Conservation (phyloP, 2,113 vertebrate species). For the Pygoscelis adeliae region DNA sequence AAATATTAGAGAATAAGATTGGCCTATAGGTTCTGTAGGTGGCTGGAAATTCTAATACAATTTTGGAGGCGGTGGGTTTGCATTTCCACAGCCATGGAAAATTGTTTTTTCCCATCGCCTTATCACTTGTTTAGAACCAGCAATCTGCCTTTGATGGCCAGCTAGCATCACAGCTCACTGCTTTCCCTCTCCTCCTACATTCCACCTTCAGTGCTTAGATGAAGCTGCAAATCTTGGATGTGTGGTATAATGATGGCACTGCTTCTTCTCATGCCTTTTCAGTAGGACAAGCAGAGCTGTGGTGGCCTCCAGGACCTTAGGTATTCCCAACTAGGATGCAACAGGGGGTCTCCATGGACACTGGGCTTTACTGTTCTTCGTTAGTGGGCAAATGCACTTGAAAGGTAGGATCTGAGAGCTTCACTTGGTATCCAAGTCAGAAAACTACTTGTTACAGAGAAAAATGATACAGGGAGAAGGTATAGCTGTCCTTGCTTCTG, state of each 20-base stretch:
- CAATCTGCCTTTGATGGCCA: not conserved
- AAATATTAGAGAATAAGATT: not conserved
- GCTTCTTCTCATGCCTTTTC: not conserved
- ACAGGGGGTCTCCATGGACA: not conserved
- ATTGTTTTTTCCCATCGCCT: accelerated
- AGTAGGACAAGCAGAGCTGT: not conserved
- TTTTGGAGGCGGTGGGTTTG: not conserved
- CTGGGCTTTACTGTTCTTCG: not conserved
- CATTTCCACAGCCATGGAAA: not conserved
- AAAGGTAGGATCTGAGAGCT: not conserved
- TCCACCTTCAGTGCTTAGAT: not conserved
- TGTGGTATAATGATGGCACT: not conserved
- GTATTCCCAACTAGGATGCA: not conserved
- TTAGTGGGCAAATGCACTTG: not conserved
- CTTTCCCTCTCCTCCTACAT: not conserved
- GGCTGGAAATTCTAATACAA: not conserved
- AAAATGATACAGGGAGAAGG: not conserved
- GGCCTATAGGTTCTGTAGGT: not conserved
- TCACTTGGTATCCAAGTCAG: not conserved
- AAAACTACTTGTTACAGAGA: not conserved
- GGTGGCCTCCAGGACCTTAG: not conserved
- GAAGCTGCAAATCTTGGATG: not conserved
- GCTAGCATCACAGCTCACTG: not conserved
- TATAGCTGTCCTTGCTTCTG: not conserved
- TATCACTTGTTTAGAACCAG: not conserved